Evolutionary conservation across 2,888 invertebrate genomes (phyloP).

Genomic region (Bombyx huttoni): DNA sequence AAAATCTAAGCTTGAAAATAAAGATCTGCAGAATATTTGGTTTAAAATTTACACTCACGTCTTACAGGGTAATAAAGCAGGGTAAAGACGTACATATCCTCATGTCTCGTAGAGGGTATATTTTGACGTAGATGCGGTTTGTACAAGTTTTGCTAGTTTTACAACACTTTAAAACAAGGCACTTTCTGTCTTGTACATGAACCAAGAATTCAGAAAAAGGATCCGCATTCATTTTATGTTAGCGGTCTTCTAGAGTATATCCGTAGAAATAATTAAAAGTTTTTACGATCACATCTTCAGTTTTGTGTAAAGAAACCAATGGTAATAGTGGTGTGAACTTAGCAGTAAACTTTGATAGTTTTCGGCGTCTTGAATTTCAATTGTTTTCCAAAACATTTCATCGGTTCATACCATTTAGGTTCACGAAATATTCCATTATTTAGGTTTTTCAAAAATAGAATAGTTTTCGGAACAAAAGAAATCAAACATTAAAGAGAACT

Average conservation of each 20-base stretch:
- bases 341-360: constrained; percentile 23
- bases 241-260: constrained; percentile 48
- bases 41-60: not conserved
- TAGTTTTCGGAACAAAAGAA: too few relatives aligned
- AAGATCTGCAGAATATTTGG: too few relatives aligned
- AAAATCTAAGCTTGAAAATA: too few relatives aligned
- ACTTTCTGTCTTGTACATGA: constrained; percentile 45
- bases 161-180: constrained; percentile 67
- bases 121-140: constrained; percentile 23
- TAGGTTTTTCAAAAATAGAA: too few relatives aligned
- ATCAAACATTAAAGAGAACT: too few relatives aligned
- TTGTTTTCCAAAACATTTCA: constrained; percentile 2
- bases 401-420: too few relatives aligned
- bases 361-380: constrained; percentile 21
- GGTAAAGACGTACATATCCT: constrained; percentile 18
- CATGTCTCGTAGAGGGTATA: constrained; percentile 41
- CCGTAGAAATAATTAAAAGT: constrained; percentile 64
- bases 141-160: constrained; percentile 53
- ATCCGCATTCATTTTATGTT: constrained; percentile 53
- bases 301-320: constrained; percentile 42
- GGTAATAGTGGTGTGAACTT: constrained; percentile 30
- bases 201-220: constrained; percentile 45
- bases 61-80: not conserved
- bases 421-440: too few relatives aligned
- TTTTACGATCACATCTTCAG: constrained; percentile 52